phyloP scores from a whole-genome alignment of 2,888 invertebrate species.

The Idaea straminata region DNA sequence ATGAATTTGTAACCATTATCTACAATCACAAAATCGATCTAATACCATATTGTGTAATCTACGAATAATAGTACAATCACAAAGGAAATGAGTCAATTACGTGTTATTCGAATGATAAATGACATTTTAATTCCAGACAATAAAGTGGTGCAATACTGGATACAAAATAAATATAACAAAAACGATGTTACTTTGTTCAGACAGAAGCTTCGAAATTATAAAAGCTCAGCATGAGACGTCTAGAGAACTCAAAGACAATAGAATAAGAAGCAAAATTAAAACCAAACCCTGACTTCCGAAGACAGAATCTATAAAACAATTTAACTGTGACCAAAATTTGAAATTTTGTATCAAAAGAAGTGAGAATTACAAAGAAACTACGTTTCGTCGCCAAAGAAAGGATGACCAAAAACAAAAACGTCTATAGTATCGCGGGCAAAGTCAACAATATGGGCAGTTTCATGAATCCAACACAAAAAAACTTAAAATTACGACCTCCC shows the following conservation, averaged over 20 bases:
- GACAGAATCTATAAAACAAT: conserved; percentile 48
- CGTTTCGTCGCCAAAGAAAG: conserved; percentile 17
- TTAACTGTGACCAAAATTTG: conserved; percentile 55
- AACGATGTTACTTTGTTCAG: conserved; percentile 34
- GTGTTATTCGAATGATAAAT: conserved; percentile 39
- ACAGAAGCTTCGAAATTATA: conserved; percentile 57
- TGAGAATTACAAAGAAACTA: conserved; percentile 13
- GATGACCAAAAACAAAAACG: conserved; percentile 42
- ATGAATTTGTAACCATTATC: conserved; percentile 17
- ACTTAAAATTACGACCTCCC: conserved; percentile 50
- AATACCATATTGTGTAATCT: conserved; percentile 14
- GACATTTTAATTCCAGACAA: conserved; percentile 26
- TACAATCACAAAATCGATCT: conserved; percentile 22
- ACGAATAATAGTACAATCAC: conserved; percentile 33
- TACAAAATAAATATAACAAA: conserved; percentile 33
- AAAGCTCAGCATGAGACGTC: conserved; percentile 48
- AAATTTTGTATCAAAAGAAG: conserved; percentile 41
- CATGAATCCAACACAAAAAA: conserved; percentile 48
- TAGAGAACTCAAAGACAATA: conserved; percentile 41
- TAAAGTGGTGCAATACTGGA: conserved; percentile 18
- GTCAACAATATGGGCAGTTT: conserved; percentile 54
- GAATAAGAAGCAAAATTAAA: conserved; percentile 49
- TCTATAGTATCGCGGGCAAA: conserved; percentile 31
- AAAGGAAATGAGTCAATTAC: conserved; percentile 45
- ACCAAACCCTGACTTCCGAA: conserved; percentile 48